Conservation (phyloP, 1,140 invertebrate species). For the Leptopilina clavipes region DNA sequence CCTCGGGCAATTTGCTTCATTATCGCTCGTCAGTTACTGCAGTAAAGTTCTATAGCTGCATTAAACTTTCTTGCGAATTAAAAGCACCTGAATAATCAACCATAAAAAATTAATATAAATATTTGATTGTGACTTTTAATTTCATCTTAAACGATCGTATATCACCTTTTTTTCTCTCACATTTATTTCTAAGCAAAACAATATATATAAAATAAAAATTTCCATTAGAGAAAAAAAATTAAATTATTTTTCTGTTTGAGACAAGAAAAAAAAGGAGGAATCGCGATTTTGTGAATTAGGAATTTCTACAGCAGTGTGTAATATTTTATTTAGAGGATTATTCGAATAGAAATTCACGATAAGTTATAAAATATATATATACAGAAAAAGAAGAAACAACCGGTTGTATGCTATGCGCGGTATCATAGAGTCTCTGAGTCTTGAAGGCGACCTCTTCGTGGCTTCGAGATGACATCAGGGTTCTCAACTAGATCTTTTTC, state of each 20-base stretch:
- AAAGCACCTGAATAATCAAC: slow-evolving; percentile 16
- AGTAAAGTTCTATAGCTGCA: slow-evolving; percentile 20
- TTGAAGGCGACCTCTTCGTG: slow-evolving; percentile 67
- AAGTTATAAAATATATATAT: slow-evolving; percentile 48
- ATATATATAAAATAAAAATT: not conserved
- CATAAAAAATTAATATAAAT: slow-evolving; percentile 20
- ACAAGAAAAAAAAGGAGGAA: too few species aligned
- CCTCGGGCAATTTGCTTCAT: slow-evolving; percentile 32
- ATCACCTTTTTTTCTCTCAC: not conserved
- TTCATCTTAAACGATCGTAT: not conserved
- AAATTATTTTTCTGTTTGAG: too few species aligned
- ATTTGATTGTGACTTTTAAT: slow-evolving; percentile 21
- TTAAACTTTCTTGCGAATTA: slow-evolving; percentile 35
- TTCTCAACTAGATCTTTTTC: slow-evolving; percentile 63
- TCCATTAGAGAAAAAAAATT: too few species aligned
- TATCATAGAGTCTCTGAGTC: slow-evolving; percentile 68
- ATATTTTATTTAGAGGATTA: slow-evolving; percentile 47
- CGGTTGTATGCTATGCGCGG: slow-evolving; percentile 69
- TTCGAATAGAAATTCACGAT: slow-evolving; percentile 58
- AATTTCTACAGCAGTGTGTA: too few species aligned
- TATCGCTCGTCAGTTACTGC: slow-evolving; percentile 22
- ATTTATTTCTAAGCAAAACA: not conserved
- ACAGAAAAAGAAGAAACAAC: slow-evolving; percentile 68
- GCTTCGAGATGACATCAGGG: slow-evolving; percentile 68
- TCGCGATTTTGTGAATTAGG: too few species aligned